Evolutionary conservation across 2,113 vertebrate genomes (phyloP).

Genomic region (Lampris megalopsis): DNA sequence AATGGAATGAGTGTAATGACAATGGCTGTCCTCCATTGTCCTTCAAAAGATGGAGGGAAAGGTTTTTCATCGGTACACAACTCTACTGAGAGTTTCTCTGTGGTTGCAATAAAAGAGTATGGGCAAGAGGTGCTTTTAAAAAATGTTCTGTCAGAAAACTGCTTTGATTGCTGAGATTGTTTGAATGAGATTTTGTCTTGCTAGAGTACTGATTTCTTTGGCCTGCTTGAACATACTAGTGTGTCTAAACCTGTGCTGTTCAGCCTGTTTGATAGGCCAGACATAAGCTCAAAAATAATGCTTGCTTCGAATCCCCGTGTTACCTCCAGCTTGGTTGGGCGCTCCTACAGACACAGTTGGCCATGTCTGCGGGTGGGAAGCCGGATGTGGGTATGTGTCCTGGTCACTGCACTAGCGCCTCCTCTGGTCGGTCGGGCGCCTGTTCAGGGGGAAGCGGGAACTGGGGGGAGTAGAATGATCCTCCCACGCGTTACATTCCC

Average conservation of each 20-base stretch:
- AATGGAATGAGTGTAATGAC: constrained; percentile 24
- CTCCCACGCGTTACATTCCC: no score
- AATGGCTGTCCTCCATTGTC: constrained; percentile 52
- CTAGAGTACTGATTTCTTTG: constrained; percentile 46
- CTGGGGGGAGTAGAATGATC: no score
- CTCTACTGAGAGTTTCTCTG: constrained; percentile 28
- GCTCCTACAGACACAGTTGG: no score
- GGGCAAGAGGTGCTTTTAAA: constrained; percentile 21
- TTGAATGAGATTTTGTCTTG: constrained; percentile 23
- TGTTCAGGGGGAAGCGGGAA: no score
- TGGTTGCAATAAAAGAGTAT: constrained; percentile 31
- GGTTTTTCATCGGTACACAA: constrained; percentile 56
- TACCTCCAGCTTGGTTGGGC: no score
- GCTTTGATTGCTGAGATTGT: constrained; percentile 53
- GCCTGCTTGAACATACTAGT: constrained; percentile 27
- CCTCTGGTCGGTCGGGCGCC: no score
- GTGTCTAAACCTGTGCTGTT: constrained; percentile 20
- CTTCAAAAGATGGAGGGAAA: constrained; percentile 22
- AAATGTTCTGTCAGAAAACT: constrained; percentile 36
- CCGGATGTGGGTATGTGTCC: no score
- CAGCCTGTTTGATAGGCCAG: constrained; percentile 7
- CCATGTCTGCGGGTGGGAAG: no score
- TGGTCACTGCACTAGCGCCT: no score
- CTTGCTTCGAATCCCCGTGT: no score
- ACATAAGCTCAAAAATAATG: constrained; percentile 23